Conservation (phyloP, 2,888 invertebrate genomes). For the Drosophila paracracens region DNA sequence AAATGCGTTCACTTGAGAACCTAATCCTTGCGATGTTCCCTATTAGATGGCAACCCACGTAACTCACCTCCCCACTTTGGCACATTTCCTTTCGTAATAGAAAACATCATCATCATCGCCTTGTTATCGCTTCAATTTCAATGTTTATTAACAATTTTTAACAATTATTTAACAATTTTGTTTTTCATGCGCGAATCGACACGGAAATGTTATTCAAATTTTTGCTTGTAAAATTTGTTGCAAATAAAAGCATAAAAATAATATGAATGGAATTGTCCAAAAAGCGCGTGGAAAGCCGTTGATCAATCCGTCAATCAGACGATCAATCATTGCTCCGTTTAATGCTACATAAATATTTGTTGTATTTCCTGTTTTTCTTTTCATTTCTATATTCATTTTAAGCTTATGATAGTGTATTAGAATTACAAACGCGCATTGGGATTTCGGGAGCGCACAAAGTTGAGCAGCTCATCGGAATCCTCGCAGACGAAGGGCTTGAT, state of each 20-base stretch:
- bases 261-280: slow-evolving; percentile 53
- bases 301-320: slow-evolving; percentile 52
- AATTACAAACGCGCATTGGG: slow-evolving; percentile 89
- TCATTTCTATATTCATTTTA: slow-evolving; percentile 17
- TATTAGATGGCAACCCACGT: not conserved
- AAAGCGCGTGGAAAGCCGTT: slow-evolving; percentile 57
- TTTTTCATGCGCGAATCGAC: slow-evolving; percentile 62
- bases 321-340: slow-evolving; percentile 64
- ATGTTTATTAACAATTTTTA: slow-evolving; percentile 77
- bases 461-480: slow-evolving; percentile 94
- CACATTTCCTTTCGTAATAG: not conserved
- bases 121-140: slow-evolving; percentile 66
- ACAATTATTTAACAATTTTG: slow-evolving; percentile 81
- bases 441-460: slow-evolving; percentile 95
- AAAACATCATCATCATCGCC: slow-evolving; percentile 1
- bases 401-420: slow-evolving; percentile 49
- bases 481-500: slow-evolving; percentile 95
- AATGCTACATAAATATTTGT: slow-evolving; percentile 75
- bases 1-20: not conserved
- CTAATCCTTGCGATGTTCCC: not conserved
- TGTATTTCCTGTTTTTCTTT: slow-evolving; percentile 32
- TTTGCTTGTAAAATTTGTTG: slow-evolving; percentile 56
- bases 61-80: rapidly evolving
- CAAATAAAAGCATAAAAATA: slow-evolving; percentile 51
- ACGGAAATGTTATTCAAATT: slow-evolving; percentile 66